phyloP scores from a whole-genome alignment of 2,797 vertebrate genomes.

The Tolypeutes matacus region DNA sequence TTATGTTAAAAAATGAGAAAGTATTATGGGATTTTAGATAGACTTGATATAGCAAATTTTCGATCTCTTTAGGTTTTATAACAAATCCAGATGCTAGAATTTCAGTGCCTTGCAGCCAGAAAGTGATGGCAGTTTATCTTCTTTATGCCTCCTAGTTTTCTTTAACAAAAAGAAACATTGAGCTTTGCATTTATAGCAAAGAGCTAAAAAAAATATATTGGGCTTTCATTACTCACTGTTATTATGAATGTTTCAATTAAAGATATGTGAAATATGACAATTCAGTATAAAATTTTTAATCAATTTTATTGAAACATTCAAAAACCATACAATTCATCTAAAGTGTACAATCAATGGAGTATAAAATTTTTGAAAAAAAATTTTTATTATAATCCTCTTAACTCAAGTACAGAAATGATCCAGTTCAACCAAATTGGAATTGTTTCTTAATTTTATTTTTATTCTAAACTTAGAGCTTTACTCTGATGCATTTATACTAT shows the following conservation, averaged over 20 bases:
- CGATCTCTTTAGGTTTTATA: neutral
- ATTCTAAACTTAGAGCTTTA: constrained; percentile 32
- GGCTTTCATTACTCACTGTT: neutral
- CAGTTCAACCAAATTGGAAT: neutral
- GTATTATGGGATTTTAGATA: neutral
- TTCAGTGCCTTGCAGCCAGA: neutral
- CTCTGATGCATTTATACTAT: neutral
- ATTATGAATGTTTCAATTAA: constrained; percentile 29
- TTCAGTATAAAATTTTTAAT: constrained; percentile 4
- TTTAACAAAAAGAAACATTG: constrained; percentile 19
- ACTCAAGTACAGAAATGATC: constrained; percentile 6
- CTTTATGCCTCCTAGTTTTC: neutral
- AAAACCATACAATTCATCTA: too few relatives aligned
- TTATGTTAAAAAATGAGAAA: constrained; percentile 23
- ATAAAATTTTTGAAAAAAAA: too few relatives aligned
- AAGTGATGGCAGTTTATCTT: neutral
- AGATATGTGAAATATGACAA: neutral
- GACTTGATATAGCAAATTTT: neutral
- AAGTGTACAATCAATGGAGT: too few relatives aligned
- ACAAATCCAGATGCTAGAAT: neutral
- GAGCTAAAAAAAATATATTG: neutral
- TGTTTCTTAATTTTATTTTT: constrained; percentile 39
- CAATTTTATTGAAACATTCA: too few relatives aligned
- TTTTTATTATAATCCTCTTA: neutral
- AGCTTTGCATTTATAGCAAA: constrained; percentile 11